phyloP scores from a whole-genome alignment of 2,888 invertebrate genomes.

The Trilocha varians region DNA sequence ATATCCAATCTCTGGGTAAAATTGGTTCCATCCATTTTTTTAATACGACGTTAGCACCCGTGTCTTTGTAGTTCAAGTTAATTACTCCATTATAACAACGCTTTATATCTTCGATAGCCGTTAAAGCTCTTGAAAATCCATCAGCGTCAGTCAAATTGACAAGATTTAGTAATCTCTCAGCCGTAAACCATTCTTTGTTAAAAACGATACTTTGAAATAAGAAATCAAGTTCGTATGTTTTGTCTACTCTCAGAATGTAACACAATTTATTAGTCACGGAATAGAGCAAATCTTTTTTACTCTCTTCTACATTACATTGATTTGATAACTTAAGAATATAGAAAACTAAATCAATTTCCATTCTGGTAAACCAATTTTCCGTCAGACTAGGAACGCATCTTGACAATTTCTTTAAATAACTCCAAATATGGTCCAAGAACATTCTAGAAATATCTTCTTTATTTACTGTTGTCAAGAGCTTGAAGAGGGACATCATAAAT shows the following conservation, averaged over 20 bases:
- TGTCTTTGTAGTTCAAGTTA: conserved; percentile 38
- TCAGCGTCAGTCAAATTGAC: conserved; percentile 63
- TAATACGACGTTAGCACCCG: conserved; percentile 50
- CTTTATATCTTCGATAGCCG: conserved; percentile 50
- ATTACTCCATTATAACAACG: conserved; percentile 55
- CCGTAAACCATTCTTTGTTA: conserved; percentile 73
- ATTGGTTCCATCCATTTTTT: conserved; percentile 75
- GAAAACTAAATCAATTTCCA: conserved; percentile 73
- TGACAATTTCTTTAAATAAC: conserved; percentile 57
- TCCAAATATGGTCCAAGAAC: conserved; percentile 45
- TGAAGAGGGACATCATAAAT: conserved; percentile 51
- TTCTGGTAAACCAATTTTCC: conserved; percentile 76
- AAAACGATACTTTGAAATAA: conserved; percentile 76
- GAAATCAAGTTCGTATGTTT: conserved; percentile 70
- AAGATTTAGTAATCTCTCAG: conserved; percentile 69
- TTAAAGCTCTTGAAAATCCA: conserved; percentile 47
- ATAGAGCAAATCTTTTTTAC: conserved; percentile 66
- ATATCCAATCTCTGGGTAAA: conserved; percentile 86
- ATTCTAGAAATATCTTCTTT: conserved; percentile 40
- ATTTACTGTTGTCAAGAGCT: conserved; percentile 37
- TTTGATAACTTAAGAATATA: conserved; percentile 59
- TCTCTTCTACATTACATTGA: conserved; percentile 42
- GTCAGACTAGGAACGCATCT: conserved; percentile 48
- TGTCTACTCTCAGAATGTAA: conserved; percentile 73
- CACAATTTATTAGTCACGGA: conserved; percentile 74